phyloP scores from a whole-genome alignment of 2,113 vertebrate genomes.

The Stigmatopora nigra region DNA sequence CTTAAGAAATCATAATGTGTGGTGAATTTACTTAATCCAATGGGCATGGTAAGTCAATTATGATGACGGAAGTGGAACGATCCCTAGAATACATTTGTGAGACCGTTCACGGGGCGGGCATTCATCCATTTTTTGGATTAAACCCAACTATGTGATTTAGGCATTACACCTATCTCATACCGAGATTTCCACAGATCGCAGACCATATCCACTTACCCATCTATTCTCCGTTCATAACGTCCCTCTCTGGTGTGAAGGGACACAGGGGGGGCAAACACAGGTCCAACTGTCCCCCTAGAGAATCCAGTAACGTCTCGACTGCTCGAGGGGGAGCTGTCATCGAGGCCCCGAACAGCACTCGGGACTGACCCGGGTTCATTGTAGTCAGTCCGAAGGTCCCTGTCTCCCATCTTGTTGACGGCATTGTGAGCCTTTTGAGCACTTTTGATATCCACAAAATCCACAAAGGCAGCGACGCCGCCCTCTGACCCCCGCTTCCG shows the following conservation, averaged over 20 bases:
- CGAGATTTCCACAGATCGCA: conserved; percentile 63
- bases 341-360: conserved; percentile 93
- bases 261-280: conserved; percentile 90
- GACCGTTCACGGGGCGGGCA: conserved; percentile 31
- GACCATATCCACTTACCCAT: conserved; percentile 80
- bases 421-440: conserved; percentile 99
- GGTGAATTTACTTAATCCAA: conserved; percentile 61
- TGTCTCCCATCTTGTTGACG: conserved; percentile 99
- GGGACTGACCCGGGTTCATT: conserved; percentile 99
- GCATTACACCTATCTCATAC: conserved; percentile 65
- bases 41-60: conserved; percentile 63
- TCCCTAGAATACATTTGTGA: conserved; percentile 69
- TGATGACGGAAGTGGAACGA: conserved; percentile 62
- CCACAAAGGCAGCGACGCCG: conserved; percentile 98
- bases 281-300: conserved; percentile 94
- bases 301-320: conserved; percentile 99
- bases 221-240: conserved; percentile 95
- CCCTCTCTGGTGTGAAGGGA: conserved; percentile 99
- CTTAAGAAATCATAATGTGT: conserved; percentile 63
- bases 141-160: conserved; percentile 64
- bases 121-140: conserved; percentile 46
- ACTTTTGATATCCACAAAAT: conserved; percentile 99
- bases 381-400: conserved; percentile 99
- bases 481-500: conserved; percentile 97
- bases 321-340: conserved; percentile 96